phyloP scores from a whole-genome alignment of 2,797 vertebrate species.

The Argentina silus region DNA sequence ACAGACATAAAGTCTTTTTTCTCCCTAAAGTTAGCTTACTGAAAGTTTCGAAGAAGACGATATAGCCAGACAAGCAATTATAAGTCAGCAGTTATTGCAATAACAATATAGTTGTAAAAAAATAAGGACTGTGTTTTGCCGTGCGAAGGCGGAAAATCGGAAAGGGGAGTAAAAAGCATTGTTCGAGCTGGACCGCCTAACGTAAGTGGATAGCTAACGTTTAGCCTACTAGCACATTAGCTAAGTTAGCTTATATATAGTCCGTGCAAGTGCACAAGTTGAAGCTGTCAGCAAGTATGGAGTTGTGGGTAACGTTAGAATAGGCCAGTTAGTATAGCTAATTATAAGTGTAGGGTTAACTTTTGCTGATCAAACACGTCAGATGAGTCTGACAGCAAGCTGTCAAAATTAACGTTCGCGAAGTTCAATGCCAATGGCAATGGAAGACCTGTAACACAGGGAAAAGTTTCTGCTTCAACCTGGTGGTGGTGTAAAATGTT shows the following conservation, averaged over 20 bases:
- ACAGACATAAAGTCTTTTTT: not conserved
- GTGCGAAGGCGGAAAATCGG: conserved; percentile 33
- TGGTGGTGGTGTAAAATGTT: no score
- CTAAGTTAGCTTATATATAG: not conserved
- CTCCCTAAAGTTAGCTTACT: conserved; percentile 29
- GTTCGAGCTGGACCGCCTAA: conserved; percentile 77
- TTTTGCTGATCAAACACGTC: no score
- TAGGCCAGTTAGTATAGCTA: no score
- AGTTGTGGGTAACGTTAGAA: not conserved
- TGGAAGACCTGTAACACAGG: no score
- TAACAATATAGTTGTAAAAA: not conserved
- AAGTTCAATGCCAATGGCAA: no score
- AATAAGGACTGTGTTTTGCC: not conserved
- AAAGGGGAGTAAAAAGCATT: conserved; percentile 49
- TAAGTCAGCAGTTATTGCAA: not conserved
- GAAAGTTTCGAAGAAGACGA: conserved; percentile 32
- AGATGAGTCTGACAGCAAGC: no score
- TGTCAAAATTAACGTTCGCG: no score
- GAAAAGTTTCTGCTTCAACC: no score
- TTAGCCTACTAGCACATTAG: conserved; percentile 45
- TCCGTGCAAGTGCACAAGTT: not conserved
- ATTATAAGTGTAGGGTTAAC: no score
- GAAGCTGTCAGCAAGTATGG: not conserved
- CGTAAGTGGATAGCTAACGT: conserved; percentile 62
- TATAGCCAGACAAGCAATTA: not conserved